A percentile compares a stretch with the other conserved stretches of the same genome.
Conservation (phyloP, 2,888 invertebrate species). For the Melikaiella ostensackeni region DNA sequence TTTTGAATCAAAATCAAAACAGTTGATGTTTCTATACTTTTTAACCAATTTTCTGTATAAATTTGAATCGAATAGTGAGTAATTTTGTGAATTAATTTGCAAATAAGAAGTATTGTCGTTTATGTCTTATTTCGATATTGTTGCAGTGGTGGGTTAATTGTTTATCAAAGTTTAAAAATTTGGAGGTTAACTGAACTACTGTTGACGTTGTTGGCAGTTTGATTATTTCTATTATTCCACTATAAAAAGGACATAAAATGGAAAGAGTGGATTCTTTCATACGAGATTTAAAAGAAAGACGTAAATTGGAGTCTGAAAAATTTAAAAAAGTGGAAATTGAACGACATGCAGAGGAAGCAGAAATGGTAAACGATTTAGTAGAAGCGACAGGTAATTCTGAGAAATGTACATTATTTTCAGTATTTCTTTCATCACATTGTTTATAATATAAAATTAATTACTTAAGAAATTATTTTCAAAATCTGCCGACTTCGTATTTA, state of each 20-base stretch:
- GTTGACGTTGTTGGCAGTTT: neutral
- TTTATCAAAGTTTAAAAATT: neutral
- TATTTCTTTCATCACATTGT: neutral
- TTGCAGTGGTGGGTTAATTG: neutral
- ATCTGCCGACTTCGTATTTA: too few species aligned
- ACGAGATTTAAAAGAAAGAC: slow-evolving; percentile 18
- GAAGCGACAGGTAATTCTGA: slow-evolving; percentile 8
- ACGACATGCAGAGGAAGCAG: neutral
- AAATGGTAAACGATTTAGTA: slow-evolving; percentile 13
- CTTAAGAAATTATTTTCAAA: neutral
- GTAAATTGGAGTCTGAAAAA: slow-evolving; percentile 3
- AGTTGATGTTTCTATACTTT: neutral
- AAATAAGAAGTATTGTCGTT: neutral
- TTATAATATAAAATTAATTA: neutral
- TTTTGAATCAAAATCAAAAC: neutral
- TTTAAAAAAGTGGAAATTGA: neutral
- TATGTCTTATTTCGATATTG: neutral
- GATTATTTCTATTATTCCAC: neutral
- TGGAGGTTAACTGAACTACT: neutral
- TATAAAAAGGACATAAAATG: slow-evolving; percentile 9
- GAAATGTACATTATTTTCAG: neutral
- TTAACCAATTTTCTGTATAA: neutral
- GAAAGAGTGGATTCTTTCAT: slow-evolving; percentile 24
- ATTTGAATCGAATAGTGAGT: neutral
- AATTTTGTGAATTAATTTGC: neutral